Percentiles rank a stretch among this genome's conserved stretches.
These are phyloP conservation scores for Phortica variegata DNA, from an alignment of 1,140 invertebrate genomes.

Conservation along the genomic window DNA sequence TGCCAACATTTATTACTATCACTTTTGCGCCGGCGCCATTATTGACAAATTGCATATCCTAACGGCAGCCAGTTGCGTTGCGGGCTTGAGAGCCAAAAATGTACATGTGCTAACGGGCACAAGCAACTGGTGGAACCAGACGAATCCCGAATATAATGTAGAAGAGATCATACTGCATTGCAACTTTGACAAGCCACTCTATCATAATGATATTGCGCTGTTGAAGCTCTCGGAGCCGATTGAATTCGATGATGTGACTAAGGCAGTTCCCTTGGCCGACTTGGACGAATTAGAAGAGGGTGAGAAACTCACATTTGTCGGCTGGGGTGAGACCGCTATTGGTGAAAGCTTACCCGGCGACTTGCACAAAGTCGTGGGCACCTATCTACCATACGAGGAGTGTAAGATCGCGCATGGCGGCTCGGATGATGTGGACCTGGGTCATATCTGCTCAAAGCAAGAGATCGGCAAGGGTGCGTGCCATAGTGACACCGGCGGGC, in stretches of 20 bases:
- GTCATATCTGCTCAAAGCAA: conserved; percentile 65
- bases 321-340: conserved; percentile 58
- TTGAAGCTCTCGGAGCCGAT: conserved; percentile 47
- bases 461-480: conserved; percentile 58
- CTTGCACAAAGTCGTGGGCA: conserved; percentile 29
- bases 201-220: conserved; percentile 61
- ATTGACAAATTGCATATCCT: conserved; percentile 44
- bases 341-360: conserved; percentile 23
- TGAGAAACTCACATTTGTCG: conserved; percentile 57
- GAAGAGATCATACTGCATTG: conserved; percentile 37
- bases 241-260: conserved; percentile 48
- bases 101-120: conserved; percentile 29
- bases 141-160: conserved; percentile 19
- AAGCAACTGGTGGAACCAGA: conserved; percentile 18
- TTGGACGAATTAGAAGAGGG: conserved; percentile 34
- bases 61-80: conserved; percentile 58
- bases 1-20: conserved; percentile 33
- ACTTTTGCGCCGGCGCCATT: conserved; percentile 57
- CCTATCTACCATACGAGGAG: conserved; percentile 21
- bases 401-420: conserved; percentile 19
- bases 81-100: conserved; percentile 27
- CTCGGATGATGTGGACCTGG: conserved; percentile 33
- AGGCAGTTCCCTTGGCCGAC: conserved; percentile 43
- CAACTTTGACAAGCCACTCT: conserved; percentile 49
- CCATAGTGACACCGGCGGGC: conserved; percentile 42